Conservation (phyloP, 1,140 invertebrate species). For the Drepana arcuata region DNA sequence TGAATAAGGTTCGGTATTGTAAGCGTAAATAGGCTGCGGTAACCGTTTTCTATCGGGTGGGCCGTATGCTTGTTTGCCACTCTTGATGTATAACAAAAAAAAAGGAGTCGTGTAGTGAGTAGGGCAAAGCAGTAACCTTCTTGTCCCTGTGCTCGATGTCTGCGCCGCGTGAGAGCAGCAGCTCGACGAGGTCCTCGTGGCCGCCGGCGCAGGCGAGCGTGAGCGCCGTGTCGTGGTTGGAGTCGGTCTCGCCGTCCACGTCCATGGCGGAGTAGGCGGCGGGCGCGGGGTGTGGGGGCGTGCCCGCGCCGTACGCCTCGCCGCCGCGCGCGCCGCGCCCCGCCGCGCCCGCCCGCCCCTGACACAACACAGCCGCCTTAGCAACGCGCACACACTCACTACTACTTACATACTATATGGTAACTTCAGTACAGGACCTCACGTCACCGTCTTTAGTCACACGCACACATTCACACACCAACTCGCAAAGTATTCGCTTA, state of each 20-base stretch:
- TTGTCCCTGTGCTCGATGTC: constrained; percentile 99
- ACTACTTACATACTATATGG: not conserved
- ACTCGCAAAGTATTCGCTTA: too few species aligned
- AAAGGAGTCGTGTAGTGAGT: too few species aligned
- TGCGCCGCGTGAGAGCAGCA: constrained; percentile 90
- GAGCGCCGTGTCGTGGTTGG: constrained; percentile 97
- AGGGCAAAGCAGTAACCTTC: constrained; percentile 75
- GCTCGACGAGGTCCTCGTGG: constrained; percentile 94
- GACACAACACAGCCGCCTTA: constrained; percentile 26
- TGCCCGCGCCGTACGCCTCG: constrained; percentile 16
- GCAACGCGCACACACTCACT: not conserved
- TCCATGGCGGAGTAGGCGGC: constrained; percentile 82
- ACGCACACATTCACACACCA: too few species aligned
- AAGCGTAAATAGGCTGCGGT: too few species aligned
- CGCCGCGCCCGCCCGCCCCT: constrained; percentile 19
- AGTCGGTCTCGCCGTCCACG: constrained; percentile 97
- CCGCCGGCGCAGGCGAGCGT: constrained; percentile 98
- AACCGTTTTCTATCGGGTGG: too few species aligned
- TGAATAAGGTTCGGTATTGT: too few species aligned
- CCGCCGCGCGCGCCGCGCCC: constrained; percentile 15
- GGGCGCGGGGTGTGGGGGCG: constrained; percentile 61
- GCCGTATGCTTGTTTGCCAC: too few species aligned
- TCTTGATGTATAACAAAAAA: too few species aligned
- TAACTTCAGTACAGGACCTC: not conserved
- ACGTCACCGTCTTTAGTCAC: too few species aligned